phyloP scores from a whole-genome alignment of 1,140 invertebrate species.

The Tetramorium alpestre region DNA sequence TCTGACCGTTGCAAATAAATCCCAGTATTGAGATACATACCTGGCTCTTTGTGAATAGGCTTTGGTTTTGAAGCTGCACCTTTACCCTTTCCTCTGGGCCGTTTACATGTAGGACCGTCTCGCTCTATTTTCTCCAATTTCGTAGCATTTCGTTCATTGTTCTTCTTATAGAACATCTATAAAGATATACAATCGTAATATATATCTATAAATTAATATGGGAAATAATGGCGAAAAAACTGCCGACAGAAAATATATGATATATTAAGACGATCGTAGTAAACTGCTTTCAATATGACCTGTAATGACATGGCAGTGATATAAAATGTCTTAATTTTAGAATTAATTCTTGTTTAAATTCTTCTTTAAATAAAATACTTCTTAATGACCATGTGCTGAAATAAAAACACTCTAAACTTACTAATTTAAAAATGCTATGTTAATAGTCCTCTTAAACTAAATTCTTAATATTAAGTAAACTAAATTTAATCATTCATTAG shows the following conservation, averaged over 20 bases:
- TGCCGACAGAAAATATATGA: constrained; percentile 1
- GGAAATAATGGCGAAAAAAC: constrained; percentile 7
- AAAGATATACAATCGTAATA: constrained; percentile 61
- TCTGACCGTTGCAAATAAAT: no score
- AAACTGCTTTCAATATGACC: constrained; percentile 61
- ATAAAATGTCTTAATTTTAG: constrained; percentile 1
- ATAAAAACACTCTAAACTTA: constrained; percentile 7
- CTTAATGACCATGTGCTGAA: constrained; percentile 25
- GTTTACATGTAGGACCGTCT: constrained; percentile 70
- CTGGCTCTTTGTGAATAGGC: constrained; percentile 79
- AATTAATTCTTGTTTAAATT: background rate
- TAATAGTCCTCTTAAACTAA: constrained; percentile 4
- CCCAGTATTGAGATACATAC: constrained; percentile 65
- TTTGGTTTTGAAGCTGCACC: constrained; percentile 62
- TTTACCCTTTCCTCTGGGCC: constrained; percentile 70
- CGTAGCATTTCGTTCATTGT: constrained; percentile 67
- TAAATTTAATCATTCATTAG: constrained; percentile 47
- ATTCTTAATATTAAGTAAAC: constrained; percentile 15
- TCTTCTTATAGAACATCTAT: constrained; percentile 80
- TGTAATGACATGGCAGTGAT: constrained; percentile 39
- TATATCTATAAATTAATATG: constrained; percentile 1
- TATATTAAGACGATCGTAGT: constrained; percentile 35
- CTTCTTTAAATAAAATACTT: constrained; percentile 7
- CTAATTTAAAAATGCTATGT: constrained; percentile 17
- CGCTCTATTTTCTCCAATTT: constrained; percentile 73